Conservation (phyloP, 1,140 invertebrate species). For the Ceratoteleas bidentatus region DNA sequence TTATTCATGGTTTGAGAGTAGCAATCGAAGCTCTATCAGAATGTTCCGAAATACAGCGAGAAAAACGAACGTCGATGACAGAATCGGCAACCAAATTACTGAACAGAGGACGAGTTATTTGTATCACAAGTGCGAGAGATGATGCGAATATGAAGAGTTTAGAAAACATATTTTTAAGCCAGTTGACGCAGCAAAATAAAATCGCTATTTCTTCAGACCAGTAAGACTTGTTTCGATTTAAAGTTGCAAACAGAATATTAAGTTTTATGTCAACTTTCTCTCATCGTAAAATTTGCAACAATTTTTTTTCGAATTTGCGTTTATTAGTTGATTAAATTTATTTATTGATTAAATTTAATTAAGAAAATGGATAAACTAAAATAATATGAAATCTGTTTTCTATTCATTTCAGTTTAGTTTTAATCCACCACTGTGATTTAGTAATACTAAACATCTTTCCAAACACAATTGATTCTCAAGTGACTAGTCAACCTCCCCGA, state of each 20-base stretch:
- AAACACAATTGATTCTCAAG: conserved; percentile 87
- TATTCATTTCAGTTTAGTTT: conserved; percentile 83
- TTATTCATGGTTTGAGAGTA: conserved; percentile 92
- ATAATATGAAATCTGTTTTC: neutral
- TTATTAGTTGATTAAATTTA: too few relatives aligned
- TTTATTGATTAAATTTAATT: neutral
- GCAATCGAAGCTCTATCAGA: conserved; percentile 93
- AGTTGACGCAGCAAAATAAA: conserved; percentile 87
- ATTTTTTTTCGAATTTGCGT: too few relatives aligned
- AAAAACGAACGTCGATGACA: conserved; percentile 82
- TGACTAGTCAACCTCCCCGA: conserved; percentile 85
- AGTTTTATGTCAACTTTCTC: too few relatives aligned
- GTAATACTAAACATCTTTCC: conserved; percentile 94
- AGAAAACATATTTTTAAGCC: conserved; percentile 91
- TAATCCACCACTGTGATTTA: conserved; percentile 93
- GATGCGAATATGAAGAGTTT: conserved; percentile 91
- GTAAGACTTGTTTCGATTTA: too few relatives aligned
- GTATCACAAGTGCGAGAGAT: conserved; percentile 92
- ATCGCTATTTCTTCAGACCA: conserved; percentile 56
- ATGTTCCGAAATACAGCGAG: conserved; percentile 87
- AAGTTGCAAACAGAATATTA: too few relatives aligned
- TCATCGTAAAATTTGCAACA: too few relatives aligned
- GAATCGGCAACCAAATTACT: conserved; percentile 83
- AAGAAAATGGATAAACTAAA: too few relatives aligned
- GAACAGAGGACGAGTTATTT: conserved; percentile 90